Evolutionary conservation across 2,888 invertebrate species (phyloP).

Genomic region (Tinea trinotella): DNA sequence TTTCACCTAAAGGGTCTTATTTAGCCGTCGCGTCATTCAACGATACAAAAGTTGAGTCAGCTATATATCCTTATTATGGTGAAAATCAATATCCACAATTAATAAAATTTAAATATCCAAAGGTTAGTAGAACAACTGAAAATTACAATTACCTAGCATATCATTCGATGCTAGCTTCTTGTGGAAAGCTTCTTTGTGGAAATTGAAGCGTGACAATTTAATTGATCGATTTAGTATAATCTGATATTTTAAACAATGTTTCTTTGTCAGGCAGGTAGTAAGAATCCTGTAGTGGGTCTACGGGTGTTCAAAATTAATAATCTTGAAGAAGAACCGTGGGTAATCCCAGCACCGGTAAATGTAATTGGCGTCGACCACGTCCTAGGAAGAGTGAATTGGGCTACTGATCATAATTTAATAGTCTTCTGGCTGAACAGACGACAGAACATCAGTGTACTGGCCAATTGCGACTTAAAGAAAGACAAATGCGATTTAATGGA

Average conservation of each 20-base stretch:
- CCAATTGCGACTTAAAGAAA: conserved; percentile 66
- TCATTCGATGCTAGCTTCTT: background rate
- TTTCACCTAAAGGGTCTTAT: conserved; percentile 78
- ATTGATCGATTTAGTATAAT: too few species aligned
- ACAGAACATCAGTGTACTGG: conserved; percentile 79
- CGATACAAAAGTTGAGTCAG: conserved; percentile 77
- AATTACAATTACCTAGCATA: background rate
- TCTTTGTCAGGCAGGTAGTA: conserved; percentile 77
- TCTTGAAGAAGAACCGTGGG: conserved; percentile 42
- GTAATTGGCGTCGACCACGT: conserved; percentile 75
- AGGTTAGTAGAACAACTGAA: conserved; percentile 63
- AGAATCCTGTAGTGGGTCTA: conserved; percentile 80
- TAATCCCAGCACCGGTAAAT: conserved; percentile 66
- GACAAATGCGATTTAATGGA: conserved; percentile 53
- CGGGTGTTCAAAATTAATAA: conserved; percentile 71
- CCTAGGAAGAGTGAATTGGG: conserved; percentile 82
- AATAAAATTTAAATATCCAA: conserved; percentile 81
- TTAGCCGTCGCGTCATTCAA: conserved; percentile 82
- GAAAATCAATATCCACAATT: conserved; percentile 78
- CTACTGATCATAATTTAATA: conserved; percentile 74
- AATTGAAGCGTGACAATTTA: too few species aligned
- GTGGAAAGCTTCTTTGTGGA: background rate
- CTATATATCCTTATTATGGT: conserved; percentile 78
- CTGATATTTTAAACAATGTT: background rate
- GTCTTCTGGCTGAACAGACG: conserved; percentile 89